Percentiles rank a stretch among this genome's conserved stretches.
Conservation (phyloP, 2,113 vertebrate species). For the Corvus moneduloides region DNA sequence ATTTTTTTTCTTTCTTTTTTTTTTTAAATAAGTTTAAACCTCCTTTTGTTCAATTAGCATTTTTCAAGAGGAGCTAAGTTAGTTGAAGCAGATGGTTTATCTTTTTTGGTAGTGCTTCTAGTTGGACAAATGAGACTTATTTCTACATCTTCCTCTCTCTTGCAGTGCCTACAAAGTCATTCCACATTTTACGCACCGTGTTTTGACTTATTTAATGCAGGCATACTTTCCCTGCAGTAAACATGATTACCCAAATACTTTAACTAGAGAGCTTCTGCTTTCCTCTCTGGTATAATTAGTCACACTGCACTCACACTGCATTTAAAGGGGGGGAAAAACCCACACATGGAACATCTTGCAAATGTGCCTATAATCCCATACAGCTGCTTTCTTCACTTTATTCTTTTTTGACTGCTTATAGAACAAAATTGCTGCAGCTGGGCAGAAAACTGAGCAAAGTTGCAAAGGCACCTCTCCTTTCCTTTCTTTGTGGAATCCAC, state of each 20-base stretch:
- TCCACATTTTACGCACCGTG: constrained; percentile 72
- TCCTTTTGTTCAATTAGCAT: constrained; percentile 77
- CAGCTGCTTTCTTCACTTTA: constrained; percentile 72
- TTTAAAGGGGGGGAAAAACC: constrained; percentile 49
- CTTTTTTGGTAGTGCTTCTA: constrained; percentile 74
- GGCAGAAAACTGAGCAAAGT: constrained; percentile 62
- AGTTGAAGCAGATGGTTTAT: constrained; percentile 82
- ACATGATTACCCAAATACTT: constrained; percentile 81
- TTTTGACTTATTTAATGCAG: constrained; percentile 85
- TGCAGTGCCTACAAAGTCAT: constrained; percentile 71
- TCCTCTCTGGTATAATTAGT: constrained; percentile 76
- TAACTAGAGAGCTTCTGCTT: constrained; percentile 78
- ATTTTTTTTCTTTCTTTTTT: neutral
- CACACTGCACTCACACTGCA: constrained; percentile 75
- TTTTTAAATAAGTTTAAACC: constrained; percentile 63
- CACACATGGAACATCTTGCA: constrained; percentile 71
- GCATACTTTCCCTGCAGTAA: constrained; percentile 77
- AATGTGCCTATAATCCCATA: constrained; percentile 70
- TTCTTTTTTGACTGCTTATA: constrained; percentile 60
- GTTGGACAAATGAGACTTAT: constrained; percentile 80
- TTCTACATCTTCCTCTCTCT: constrained; percentile 72
- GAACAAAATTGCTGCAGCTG: constrained; percentile 57
- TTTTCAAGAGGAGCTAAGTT: constrained; percentile 79
- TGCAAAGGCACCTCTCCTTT: constrained; percentile 35
- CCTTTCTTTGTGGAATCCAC: constrained; percentile 56